phyloP scores from a whole-genome alignment of 1,140 invertebrate species.

The Melitaea cinxia region DNA sequence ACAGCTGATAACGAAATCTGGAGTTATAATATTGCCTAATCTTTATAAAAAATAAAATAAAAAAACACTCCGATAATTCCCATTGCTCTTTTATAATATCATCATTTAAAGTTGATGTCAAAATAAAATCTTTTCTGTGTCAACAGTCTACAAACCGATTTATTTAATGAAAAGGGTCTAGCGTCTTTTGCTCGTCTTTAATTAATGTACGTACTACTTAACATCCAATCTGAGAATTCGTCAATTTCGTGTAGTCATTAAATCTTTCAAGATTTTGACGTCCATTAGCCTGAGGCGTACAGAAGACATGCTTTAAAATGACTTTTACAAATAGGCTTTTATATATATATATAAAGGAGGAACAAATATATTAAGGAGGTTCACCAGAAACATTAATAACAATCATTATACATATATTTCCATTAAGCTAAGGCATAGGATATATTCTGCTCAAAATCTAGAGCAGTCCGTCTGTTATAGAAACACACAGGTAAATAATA shows the following conservation, averaged over 20 bases:
- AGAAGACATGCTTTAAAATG: conserved; percentile 9
- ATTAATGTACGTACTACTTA: conserved; percentile 47
- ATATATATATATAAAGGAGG: too few relatives aligned
- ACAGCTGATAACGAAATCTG: too few relatives aligned
- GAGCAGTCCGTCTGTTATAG: too few relatives aligned
- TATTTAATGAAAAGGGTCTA: conserved; percentile 36
- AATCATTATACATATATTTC: too few relatives aligned
- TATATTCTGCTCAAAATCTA: too few relatives aligned
- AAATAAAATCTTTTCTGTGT: conserved; percentile 33
- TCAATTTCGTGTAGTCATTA: conserved; percentile 35
- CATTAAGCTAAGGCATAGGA: too few relatives aligned
- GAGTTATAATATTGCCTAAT: too few relatives aligned
- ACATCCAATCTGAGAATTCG: conserved; percentile 39
- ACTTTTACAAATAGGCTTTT: too few relatives aligned
- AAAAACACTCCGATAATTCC: not conserved
- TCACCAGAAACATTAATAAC: too few relatives aligned
- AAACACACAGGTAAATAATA: too few relatives aligned
- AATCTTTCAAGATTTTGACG: conserved; percentile 38
- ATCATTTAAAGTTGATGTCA: conserved; percentile 23
- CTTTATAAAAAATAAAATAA: too few relatives aligned
- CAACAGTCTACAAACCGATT: conserved; percentile 31
- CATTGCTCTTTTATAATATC: conserved; percentile 10
- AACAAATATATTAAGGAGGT: too few relatives aligned
- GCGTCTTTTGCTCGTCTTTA: conserved; percentile 15
- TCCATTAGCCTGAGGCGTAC: conserved; percentile 15